A percentile compares a stretch with the other conserved stretches of the same genome.
Evolutionary conservation across 2,888 invertebrate genomes (phyloP).

Genomic region (Dryocosmus kuriphilus): DNA sequence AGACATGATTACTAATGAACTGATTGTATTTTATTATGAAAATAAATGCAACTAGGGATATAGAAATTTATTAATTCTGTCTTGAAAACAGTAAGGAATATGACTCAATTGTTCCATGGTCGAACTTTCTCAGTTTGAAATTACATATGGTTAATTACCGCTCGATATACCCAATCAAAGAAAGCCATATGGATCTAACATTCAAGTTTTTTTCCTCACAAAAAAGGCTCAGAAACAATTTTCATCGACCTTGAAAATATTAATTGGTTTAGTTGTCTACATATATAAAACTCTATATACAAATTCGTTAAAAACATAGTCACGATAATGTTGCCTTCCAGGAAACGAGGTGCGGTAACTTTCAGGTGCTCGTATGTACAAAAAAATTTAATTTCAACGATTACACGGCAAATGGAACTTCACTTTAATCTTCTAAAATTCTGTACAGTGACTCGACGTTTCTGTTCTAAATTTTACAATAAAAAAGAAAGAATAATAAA

Average conservation of each 20-base stretch:
- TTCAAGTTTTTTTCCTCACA: neutral
- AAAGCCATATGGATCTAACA: neutral
- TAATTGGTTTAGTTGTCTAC: neutral
- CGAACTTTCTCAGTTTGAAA: constrained; percentile 6
- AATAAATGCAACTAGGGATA: too few relatives aligned
- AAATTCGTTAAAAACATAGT: constrained; percentile 4
- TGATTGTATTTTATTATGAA: too few relatives aligned
- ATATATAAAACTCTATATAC: neutral
- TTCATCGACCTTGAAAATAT: neutral
- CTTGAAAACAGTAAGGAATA: neutral
- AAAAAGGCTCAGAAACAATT: too few relatives aligned
- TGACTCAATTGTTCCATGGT: neutral
- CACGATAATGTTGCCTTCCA: neutral
- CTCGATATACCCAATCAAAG: neutral
- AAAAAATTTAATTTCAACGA: neutral
- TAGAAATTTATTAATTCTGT: too few relatives aligned
- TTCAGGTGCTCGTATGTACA: neutral
- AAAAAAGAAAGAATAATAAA: neutral
- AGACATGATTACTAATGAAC: too few relatives aligned
- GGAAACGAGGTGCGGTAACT: neutral
- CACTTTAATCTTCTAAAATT: neutral
- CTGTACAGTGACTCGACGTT: neutral
- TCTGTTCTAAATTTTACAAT: neutral
- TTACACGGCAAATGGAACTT: neutral
- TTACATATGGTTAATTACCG: constrained; percentile 11